phyloP scores from a whole-genome alignment of 2,113 vertebrate species.

The Uropsilus gracilis region DNA sequence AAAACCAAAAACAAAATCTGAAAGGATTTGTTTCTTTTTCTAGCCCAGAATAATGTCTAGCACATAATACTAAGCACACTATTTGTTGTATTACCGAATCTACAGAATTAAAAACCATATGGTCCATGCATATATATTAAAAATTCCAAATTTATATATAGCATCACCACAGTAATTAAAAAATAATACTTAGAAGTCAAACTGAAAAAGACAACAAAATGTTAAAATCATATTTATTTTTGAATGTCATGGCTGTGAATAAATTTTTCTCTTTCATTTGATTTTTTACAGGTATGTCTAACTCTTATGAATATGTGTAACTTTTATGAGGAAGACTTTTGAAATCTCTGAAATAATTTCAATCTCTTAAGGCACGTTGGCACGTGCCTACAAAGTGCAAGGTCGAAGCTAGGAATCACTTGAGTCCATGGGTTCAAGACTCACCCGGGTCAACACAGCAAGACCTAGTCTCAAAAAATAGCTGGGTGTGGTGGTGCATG shows the following conservation, averaged over 20 bases:
- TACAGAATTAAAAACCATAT: conserved; percentile 41
- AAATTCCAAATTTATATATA: background rate
- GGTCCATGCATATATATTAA: background rate
- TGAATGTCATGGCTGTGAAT: background rate
- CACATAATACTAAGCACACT: background rate
- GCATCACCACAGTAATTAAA: background rate
- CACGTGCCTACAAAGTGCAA: no score
- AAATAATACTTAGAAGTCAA: conserved; percentile 7
- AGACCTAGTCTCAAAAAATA: no score
- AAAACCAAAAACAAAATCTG: background rate
- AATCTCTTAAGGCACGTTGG: no score
- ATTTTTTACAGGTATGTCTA: background rate
- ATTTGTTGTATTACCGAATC: background rate
- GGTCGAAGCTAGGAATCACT: no score
- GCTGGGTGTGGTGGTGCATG: no score
- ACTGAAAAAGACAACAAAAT: background rate
- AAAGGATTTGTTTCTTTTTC: background rate
- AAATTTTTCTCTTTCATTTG: background rate
- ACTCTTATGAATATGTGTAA: background rate
- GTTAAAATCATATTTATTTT: background rate
- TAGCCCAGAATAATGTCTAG: background rate
- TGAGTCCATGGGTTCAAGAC: no score
- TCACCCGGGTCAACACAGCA: no score
- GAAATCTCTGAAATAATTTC: background rate
- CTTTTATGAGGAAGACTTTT: background rate